Conservation (phyloP, 2,113 vertebrate species). For the Pardalotus punctatus region DNA sequence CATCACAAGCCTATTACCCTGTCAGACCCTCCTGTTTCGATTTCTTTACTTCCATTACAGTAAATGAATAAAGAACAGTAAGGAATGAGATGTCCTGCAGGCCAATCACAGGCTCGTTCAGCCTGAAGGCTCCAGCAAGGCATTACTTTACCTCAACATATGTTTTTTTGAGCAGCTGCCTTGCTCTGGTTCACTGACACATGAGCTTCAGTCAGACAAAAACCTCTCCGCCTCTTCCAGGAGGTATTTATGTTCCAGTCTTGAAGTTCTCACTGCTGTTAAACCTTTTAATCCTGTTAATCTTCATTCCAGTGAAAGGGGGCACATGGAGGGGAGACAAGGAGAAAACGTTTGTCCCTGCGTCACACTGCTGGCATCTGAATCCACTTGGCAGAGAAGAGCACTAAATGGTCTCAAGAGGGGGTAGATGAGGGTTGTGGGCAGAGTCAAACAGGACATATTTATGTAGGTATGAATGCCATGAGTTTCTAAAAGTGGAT, state of each 20-base stretch:
- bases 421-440: neutral
- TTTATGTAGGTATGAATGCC: neutral
- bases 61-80: constrained; percentile 20
- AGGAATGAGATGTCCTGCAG: neutral
- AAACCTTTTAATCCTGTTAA: neutral
- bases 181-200: neutral
- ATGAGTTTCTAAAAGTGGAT: neutral
- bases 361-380: neutral
- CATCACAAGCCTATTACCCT: constrained; percentile 37
- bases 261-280: fast-evolving
- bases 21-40: neutral
- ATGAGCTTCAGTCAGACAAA: fast-evolving
- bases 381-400: neutral
- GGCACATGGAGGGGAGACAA: neutral
- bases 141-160: fast-evolving
- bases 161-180: neutral
- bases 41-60: constrained; percentile 37
- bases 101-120: neutral
- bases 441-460: neutral
- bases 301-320: neutral
- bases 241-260: neutral
- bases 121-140: neutral
- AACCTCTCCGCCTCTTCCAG: neutral
- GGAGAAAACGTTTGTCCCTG: neutral
- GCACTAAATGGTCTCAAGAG: neutral